These are phyloP conservation scores for Andrena hattorfiana DNA, from an alignment of 2,888 invertebrate species.

Conservation along the genomic window DNA sequence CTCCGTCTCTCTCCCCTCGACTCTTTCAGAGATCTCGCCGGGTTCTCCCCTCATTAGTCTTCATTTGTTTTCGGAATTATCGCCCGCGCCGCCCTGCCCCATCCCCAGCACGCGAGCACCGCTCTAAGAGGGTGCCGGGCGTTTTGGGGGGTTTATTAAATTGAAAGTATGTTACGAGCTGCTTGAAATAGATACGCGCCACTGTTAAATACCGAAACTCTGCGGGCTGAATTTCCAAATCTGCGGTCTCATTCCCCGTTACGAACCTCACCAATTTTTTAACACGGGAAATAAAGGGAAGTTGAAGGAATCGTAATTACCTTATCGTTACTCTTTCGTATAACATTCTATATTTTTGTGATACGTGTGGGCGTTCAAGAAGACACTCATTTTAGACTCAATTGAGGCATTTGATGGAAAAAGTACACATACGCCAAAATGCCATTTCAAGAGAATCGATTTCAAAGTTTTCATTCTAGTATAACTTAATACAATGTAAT, in stretches of 20 bases:
- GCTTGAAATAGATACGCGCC: slow-evolving; percentile 48
- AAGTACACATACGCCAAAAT: no score
- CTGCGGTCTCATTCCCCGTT: slow-evolving; percentile 1
- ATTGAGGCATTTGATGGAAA: no score
- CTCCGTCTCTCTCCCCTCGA: slow-evolving; percentile 63
- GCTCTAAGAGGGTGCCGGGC: slow-evolving; percentile 63
- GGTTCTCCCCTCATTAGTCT: slow-evolving; percentile 84
- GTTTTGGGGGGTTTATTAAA: slow-evolving; percentile 80
- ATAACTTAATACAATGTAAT: no score
- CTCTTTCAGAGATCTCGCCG: slow-evolving; percentile 70
- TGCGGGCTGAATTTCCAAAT: not conserved
- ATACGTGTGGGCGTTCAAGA: not conserved
- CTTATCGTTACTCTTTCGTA: not conserved
- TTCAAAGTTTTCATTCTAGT: no score
- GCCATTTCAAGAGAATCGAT: no score
- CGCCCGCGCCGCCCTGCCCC: slow-evolving; percentile 77
- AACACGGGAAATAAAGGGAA: not conserved
- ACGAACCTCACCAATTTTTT: not conserved
- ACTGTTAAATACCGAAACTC: slow-evolving; percentile 36
- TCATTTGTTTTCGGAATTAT: slow-evolving; percentile 85
- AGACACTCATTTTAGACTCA: no score
- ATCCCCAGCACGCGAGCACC: slow-evolving; percentile 72
- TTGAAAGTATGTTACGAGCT: slow-evolving; percentile 80
- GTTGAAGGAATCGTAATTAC: not conserved
- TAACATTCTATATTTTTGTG: not conserved